phyloP scores from a whole-genome alignment of 2,888 invertebrate genomes.

The Oscheius myriophilus region DNA sequence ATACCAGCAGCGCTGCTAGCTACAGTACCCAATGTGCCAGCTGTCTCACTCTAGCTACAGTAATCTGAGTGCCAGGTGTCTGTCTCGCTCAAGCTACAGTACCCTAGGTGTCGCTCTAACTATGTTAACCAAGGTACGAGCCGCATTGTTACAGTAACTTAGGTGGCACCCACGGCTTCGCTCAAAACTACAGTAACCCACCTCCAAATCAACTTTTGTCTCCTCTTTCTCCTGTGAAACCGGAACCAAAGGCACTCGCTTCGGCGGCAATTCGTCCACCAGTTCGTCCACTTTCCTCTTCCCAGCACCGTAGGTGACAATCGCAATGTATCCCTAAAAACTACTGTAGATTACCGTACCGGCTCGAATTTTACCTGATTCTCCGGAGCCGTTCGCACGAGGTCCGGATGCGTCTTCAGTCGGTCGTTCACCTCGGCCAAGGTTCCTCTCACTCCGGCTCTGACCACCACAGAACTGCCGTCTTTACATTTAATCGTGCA shows the following conservation, averaged over 20 bases:
- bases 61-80: no score
- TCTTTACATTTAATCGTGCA: constrained; percentile 50
- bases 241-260: constrained; percentile 28
- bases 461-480: constrained; percentile 44
- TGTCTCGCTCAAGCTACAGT: no score
- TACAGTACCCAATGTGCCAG: no score
- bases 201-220: no score
- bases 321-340: constrained; percentile 50
- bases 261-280: constrained; percentile 32
- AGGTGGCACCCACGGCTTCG: no score
- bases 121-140: no score
- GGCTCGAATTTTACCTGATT: constrained; percentile 38
- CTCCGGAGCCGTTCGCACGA: constrained; percentile 54
- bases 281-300: constrained; percentile 50
- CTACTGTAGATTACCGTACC: not conserved
- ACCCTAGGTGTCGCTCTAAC: no score
- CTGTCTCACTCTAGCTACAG: no score
- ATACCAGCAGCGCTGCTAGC: no score
- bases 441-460: constrained; percentile 51
- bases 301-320: constrained; percentile 55
- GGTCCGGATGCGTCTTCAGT: constrained; percentile 47
- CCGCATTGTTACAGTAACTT: no score
- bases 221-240: no score
- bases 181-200: no score
- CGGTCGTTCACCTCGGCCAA: constrained; percentile 55